Evolutionary conservation across 2,113 vertebrate species (phyloP), one percentile per base, ranked within the genome.

Genomic region (Oriolus oriolus): DNA sequence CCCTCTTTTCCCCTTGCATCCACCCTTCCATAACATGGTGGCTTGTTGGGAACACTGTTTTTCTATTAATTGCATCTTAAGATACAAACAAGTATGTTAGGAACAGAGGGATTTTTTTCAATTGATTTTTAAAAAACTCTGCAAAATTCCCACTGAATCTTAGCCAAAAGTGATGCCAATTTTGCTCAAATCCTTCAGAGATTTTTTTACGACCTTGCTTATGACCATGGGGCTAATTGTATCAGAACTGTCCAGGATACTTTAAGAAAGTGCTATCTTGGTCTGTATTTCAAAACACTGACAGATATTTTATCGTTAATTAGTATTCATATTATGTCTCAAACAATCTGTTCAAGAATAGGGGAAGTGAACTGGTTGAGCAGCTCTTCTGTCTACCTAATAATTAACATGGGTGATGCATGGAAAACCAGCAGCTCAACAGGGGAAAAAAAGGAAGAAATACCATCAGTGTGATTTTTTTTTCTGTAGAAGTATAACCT

Each of bases 321-420:
- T 98, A 98, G 98, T 98, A 98, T 98, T 98, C 98, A 98, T 98
- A 97, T 98, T 98, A 98, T 98, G 98, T 98, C 98, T 98, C 98
- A 98, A 98, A 98, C 98, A 98, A 98, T 98, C 98, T 98, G 98
- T 98, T 98, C 98, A 98, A 96, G 96, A 98, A 97, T 94, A 96
- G 96, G 84, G 92, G 96, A 98, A 97, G 94, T 97, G 97, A 98
- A 98, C 97, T 96, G 97, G 97, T 95, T 97, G 98, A 97, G 97
- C 96, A 97, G 98, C 97, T 97, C 97, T 97, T 97, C 97, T 97
- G 97, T 96, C 95, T 98, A 96, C 95, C 96, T 97, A 87, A 97
- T 97, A 96, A 98, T 98, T 97, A 97, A 96, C 96, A 97, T 92
- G 95, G 90, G 76, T 89, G 92, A 76, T 96, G 64, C 90, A 73